Evolutionary conservation across 1,140 invertebrate genomes (phyloP).

Genomic region (Caenorhabditis brenneri): DNA sequence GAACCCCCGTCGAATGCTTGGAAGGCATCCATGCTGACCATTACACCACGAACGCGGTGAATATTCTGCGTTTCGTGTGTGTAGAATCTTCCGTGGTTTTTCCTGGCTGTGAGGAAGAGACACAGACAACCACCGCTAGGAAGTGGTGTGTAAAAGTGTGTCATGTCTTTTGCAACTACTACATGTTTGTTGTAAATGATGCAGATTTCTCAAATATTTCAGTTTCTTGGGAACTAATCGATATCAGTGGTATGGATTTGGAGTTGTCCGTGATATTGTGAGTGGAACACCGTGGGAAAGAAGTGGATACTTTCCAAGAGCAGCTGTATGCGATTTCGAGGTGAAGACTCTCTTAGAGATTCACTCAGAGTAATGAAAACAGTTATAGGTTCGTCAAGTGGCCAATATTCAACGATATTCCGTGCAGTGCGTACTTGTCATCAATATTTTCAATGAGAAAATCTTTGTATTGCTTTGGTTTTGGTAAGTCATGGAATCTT

Average conservation of each 20-base stretch:
- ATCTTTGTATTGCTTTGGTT: slow-evolving; percentile 76
- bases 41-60: slow-evolving; percentile 70
- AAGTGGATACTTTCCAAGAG: slow-evolving; percentile 73
- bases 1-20: slow-evolving; percentile 73
- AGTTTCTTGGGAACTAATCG: slow-evolving; percentile 67
- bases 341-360: slow-evolving; percentile 59
- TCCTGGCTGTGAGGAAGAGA: background rate
- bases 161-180: background rate
- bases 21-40: slow-evolving; percentile 73
- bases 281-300: slow-evolving; percentile 66
- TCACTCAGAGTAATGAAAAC: background rate
- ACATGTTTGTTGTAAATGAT: background rate
- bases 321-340: slow-evolving; percentile 74
- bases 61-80: no score
- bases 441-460: slow-evolving; percentile 75
- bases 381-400: slow-evolving; percentile 67
- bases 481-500: slow-evolving; percentile 72
- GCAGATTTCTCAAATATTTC: background rate
- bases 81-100: background rate
- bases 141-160: no score
- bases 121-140: background rate
- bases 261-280: slow-evolving; percentile 66
- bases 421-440: slow-evolving; percentile 74
- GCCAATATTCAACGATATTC: slow-evolving; percentile 72
- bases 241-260: slow-evolving; percentile 67